phyloP scores from a whole-genome alignment of 2,797 vertebrate species.

The Poecilia velifera region DNA sequence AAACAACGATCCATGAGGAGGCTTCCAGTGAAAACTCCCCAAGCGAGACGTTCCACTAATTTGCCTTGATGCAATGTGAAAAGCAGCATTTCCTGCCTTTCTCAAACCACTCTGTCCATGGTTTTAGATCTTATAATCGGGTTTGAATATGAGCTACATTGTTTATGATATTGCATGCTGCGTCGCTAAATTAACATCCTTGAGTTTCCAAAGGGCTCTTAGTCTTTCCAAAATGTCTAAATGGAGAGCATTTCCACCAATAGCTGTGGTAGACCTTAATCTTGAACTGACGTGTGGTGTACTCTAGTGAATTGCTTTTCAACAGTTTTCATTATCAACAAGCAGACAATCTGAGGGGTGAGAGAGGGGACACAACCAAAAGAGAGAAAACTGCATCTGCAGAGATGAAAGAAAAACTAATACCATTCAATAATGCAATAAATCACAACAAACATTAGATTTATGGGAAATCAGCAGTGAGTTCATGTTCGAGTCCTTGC shows the following conservation, averaged over 20 bases:
- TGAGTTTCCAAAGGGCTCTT: not conserved
- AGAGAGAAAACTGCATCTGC: conserved; percentile 8
- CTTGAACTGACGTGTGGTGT: not conserved
- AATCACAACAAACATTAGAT: conserved; percentile 10
- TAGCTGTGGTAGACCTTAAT: conserved; percentile 5
- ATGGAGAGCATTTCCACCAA: conserved; percentile 2
- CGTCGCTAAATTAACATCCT: not conserved
- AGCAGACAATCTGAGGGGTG: conserved; percentile 19
- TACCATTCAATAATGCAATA: not conserved
- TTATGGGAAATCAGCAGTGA: not conserved
- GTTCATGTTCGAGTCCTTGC: not conserved
- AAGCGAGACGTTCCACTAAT: conserved; percentile 20
- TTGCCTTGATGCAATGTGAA: conserved; percentile 22
- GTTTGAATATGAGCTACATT: conserved; percentile 2
- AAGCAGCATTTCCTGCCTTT: conserved; percentile 22
- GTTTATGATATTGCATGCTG: not conserved
- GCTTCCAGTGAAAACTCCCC: not conserved
- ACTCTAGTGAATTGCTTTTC: conserved; percentile 21
- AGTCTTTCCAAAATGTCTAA: not conserved
- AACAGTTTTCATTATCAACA: conserved; percentile 13
- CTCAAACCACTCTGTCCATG: not conserved
- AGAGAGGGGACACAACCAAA: not conserved
- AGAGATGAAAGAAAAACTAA: conserved; percentile 15
- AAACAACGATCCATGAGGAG: conserved; percentile 14
- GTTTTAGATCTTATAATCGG: conserved; percentile 1